These are phyloP conservation scores for Panthera leo DNA, from an alignment of 2,113 vertebrate species.

Conservation along the genomic window DNA sequence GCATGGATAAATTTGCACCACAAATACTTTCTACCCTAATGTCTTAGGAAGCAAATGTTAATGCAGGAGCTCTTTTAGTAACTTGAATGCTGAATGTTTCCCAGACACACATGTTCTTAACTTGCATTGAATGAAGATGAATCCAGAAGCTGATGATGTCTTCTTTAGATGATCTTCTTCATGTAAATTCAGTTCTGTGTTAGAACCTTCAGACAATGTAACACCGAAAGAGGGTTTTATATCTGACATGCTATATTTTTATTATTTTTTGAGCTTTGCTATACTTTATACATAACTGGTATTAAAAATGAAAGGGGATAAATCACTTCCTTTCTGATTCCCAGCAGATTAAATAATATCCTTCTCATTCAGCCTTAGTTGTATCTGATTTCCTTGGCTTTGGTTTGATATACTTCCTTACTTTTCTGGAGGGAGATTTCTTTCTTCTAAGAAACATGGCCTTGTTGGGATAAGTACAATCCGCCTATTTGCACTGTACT, in stretches of 20 bases:
- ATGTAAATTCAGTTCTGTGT: neutral
- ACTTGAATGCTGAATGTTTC: neutral
- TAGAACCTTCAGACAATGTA: neutral
- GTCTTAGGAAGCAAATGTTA: neutral
- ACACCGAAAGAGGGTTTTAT: neutral
- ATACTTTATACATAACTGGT: neutral
- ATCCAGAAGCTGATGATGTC: neutral
- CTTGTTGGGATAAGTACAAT: constrained; percentile 4
- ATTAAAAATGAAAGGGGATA: neutral
- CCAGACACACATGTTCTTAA: neutral
- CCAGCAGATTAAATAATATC: neutral
- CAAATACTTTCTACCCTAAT: neutral
- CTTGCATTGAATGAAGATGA: neutral
- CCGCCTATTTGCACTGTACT: neutral
- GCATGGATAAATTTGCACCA: neutral
- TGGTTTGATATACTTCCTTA: neutral
- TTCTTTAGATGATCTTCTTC: neutral
- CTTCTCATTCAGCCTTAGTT: neutral
- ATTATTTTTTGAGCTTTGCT: neutral
- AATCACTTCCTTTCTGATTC: constrained; percentile 32
- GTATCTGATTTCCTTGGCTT: constrained; percentile 37
- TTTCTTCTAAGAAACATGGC: constrained; percentile 34
- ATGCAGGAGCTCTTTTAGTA: neutral
- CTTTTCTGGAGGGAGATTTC: constrained; percentile 35
- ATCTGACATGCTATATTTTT: neutral